Evolutionary conservation across 1,140 invertebrate species (phyloP), one percentile per base, ranked within the genome.

Genomic region (Tetragnatha versicolor): DNA sequence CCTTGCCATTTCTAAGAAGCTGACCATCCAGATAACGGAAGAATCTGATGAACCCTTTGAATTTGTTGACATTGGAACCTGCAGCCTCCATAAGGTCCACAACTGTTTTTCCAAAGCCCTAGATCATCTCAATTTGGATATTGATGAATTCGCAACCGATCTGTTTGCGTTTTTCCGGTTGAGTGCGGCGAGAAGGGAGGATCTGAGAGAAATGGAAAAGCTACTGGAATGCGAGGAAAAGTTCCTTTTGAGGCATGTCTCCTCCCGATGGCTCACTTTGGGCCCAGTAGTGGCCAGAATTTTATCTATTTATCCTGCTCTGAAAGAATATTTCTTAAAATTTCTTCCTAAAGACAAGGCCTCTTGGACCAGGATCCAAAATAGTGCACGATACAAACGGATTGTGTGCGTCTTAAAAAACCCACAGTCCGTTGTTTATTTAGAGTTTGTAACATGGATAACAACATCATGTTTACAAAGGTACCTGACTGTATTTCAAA

Each of bases 21-120:
- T 31, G 33, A 31, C 20, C 33, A 20, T n/a, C 3, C 22, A 25
- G 6, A 42, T 17, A 2, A 42, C 17, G 14, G 9, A 10, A 20
- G 17, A 2, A 42, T 6, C 12, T 20, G 51, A 27, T 20, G 25
- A 10, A 20, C 20, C 61, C 12, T 9, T 5, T 14, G 37, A 65
- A 25, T 25, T 65, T 9, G 37, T 65, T 9, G 25, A 65, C 22
- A 37, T 65, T 65, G 61, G 37, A 6, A 65, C 61, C 6, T 65
- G 37, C 25, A 39, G n/a, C 22, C 29, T 65, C 7, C 61, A 65
- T 29, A 65, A 65, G 25, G 61, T 65, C 25, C 61, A 65, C 31
- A 65, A 65, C 37, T 65, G 33, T 42, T 65, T 65, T 65, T 14
- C 61, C 17, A 65, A 37, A 42, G 33, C 61, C 6, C 27, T 65